These are phyloP conservation scores for Drosophila stalkeri DNA, from an alignment of 2,888 invertebrate species.

Conservation along the genomic window DNA sequence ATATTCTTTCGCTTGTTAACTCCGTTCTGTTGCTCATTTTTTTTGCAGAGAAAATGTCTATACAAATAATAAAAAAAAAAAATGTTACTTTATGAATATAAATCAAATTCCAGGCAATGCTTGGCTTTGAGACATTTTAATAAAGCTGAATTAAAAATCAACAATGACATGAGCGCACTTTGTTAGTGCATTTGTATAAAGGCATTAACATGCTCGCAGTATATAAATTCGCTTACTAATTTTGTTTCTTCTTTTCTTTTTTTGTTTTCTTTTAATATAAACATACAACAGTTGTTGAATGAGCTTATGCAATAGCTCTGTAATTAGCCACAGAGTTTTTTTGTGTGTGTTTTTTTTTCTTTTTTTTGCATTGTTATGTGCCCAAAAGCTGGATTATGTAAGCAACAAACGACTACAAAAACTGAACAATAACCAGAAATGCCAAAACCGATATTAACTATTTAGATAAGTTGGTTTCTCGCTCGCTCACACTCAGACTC, in stretches of 20 bases:
- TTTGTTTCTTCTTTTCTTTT: not conserved
- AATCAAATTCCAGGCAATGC: not conserved
- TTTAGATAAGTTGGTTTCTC: constrained; percentile 56
- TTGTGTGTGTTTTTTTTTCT: not conserved
- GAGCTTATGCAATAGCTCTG: constrained; percentile 66
- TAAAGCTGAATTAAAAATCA: not conserved
- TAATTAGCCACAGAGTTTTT: constrained; percentile 66
- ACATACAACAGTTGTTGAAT: constrained; percentile 29
- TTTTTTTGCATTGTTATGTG: constrained; percentile 56
- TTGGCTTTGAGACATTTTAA: not conserved
- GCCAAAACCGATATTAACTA: constrained; percentile 46
- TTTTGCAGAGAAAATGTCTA: not conserved
- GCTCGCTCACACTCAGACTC: not conserved
- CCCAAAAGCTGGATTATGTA: constrained; percentile 61
- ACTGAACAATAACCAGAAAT: constrained; percentile 79
- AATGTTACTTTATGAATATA: no score
- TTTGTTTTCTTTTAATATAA: constrained; percentile 8
- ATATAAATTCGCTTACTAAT: constrained; percentile 12
- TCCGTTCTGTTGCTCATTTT: not conserved
- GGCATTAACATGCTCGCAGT: not conserved
- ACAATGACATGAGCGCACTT: constrained; percentile 3
- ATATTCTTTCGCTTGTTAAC: no score
- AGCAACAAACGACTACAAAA: constrained; percentile 34
- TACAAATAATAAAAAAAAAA: no score
- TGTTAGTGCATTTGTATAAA: constrained; percentile 9